Base-by-base conservation (phyloP, 2,888 invertebrate genomes). In the Beris morrisii region DNA sequence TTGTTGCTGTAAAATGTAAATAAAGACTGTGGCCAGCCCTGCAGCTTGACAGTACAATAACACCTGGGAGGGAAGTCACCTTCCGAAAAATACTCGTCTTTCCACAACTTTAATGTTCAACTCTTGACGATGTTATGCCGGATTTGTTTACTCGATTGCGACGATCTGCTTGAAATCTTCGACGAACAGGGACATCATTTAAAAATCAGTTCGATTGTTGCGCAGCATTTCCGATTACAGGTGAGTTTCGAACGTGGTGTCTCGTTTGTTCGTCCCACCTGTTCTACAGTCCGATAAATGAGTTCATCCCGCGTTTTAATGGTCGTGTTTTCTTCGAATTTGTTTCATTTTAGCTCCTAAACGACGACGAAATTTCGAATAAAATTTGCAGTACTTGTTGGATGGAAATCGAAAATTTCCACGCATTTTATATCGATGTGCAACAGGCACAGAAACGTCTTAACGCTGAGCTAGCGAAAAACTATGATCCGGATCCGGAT, bases 381-480 rank as follows among this genome's bases (percentile, higher is more conserved):
- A 68, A 68, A 64, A 68, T 68, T 15, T 68, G 68, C 32, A 45
- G 63, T 38, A 64, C 66, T 3, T 68, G 68, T 48, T 68, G 68
- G 68, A 15, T 68, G 22, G 68, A 68, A 64, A 53, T 68, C 11
- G 68, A 68, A 32, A 68, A 68, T 57, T 68, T 68, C 30, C 68
- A 68, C 43, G 61, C 65, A n/a, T 68, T 68, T 63, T 68, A 48
- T 13, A 11, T 68, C 11, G 68, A 66, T 15, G 66, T 68, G 11
- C 63, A 64, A 43, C 56, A 64, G 5, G 68, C 66, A 28, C 68
- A 68, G 48, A 57, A 66, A 5, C 57, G 53, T 22, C 22, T 68
- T 4, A 38, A 53, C 4, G 56, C 52, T 12, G 65, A 68, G 57
- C 43, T 68, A 57, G 57, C 44, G 38, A 68, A 65, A 6, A 64